These are phyloP conservation scores for Danaus plexippus DNA, from an alignment of 1,140 invertebrate genomes.

Conservation along the genomic window DNA sequence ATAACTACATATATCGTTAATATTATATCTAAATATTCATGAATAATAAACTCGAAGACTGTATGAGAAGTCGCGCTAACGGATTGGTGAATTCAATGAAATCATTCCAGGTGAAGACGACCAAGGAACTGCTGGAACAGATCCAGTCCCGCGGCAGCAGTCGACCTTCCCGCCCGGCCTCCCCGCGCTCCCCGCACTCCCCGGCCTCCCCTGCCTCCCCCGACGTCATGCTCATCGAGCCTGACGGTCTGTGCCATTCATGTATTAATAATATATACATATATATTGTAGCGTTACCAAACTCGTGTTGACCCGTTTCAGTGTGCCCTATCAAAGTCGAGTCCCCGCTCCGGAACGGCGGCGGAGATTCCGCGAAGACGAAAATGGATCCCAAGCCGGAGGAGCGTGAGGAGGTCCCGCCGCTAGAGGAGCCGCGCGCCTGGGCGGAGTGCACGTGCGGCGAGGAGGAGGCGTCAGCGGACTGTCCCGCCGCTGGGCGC, in stretches of 20 bases:
- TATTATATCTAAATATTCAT: too few relatives aligned
- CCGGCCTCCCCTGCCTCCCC: slow-evolving; percentile 38
- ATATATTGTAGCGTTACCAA: neutral
- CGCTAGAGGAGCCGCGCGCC: slow-evolving; percentile 48
- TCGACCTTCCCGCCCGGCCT: slow-evolving; percentile 30
- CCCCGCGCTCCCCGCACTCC: slow-evolving; percentile 24
- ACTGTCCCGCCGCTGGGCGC: slow-evolving; percentile 30
- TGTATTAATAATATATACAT: slow-evolving; percentile 4
- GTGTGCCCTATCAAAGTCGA: slow-evolving; percentile 36
- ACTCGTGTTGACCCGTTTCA: slow-evolving; percentile 20
- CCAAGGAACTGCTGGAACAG: slow-evolving; percentile 64
- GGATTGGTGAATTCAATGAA: too few relatives aligned
- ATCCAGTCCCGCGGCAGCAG: slow-evolving; percentile 58
- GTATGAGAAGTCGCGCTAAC: too few relatives aligned
- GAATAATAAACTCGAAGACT: too few relatives aligned
- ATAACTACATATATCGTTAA: too few relatives aligned
- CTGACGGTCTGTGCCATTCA: slow-evolving; percentile 42
- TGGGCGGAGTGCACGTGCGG: slow-evolving; percentile 47
- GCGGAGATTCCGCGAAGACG: slow-evolving; percentile 20
- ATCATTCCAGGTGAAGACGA: slow-evolving; percentile 49
- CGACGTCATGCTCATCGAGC: slow-evolving; percentile 66
- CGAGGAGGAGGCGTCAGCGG: slow-evolving; percentile 22
- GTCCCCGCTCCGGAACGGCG: slow-evolving; percentile 56
- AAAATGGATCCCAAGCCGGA: slow-evolving; percentile 8
- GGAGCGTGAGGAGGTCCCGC: slow-evolving; percentile 16